Percentiles rank a stretch among this genome's conserved stretches.
Conservation (phyloP, 2,888 invertebrate genomes). For the Caprella mutica region DNA sequence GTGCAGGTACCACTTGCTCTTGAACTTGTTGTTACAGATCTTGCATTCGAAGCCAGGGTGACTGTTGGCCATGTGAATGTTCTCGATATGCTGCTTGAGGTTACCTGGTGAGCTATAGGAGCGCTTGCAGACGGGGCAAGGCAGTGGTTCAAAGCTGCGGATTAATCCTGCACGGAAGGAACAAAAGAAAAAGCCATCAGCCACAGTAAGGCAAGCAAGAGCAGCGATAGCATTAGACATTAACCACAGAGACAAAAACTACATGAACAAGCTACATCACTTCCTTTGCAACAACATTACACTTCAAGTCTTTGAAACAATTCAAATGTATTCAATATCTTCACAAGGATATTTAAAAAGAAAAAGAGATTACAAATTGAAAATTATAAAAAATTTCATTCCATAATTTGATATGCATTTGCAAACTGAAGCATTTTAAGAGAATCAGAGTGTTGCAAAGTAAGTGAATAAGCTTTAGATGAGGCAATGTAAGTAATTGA, state of each 20-base stretch:
- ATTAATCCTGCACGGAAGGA: conserved; percentile 34
- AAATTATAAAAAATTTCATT: too few relatives aligned
- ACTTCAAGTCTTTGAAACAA: too few relatives aligned
- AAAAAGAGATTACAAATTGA: too few relatives aligned
- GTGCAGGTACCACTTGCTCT: conserved; percentile 52
- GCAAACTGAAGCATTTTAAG: too few relatives aligned
- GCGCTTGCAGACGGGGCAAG: conserved; percentile 53
- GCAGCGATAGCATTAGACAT: conserved; percentile 14
- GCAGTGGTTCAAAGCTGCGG: conserved; percentile 46
- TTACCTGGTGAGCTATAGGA: conserved; percentile 55
- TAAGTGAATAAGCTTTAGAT: too few relatives aligned
- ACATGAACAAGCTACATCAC: conserved; percentile 18
- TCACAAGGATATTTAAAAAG: too few relatives aligned
- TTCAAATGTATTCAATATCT: too few relatives aligned
- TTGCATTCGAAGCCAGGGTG: conserved; percentile 52
- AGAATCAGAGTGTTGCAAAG: too few relatives aligned
- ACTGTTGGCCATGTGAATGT: conserved; percentile 47
- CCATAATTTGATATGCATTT: too few relatives aligned
- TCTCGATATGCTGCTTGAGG: conserved; percentile 53
- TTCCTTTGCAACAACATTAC: conserved; percentile 17
- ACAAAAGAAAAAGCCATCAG: conserved; percentile 32
- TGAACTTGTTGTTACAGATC: conserved; percentile 52
- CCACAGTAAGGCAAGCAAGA: conserved; percentile 31
- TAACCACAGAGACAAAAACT: too few relatives aligned
- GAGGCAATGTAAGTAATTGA: too few relatives aligned